Evolutionary conservation across 2,888 invertebrate species (phyloP).

Genomic region (Chromoteleia sp.): DNA sequence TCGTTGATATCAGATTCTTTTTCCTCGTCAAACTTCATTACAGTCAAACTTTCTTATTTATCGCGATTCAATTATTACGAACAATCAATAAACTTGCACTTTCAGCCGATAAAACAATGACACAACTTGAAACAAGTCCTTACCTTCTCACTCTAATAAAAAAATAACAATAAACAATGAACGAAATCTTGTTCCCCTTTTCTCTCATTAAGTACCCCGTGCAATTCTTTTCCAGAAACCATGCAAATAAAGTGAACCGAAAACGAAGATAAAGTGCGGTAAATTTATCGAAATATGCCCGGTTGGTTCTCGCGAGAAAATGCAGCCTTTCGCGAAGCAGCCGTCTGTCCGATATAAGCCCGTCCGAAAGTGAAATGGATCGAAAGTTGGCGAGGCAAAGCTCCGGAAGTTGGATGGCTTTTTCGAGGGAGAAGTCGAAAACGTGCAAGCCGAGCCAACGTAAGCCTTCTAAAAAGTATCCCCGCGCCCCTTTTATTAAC

Average conservation of each 20-base stretch:
- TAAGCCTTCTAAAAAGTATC: constrained; percentile 58
- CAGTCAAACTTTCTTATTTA: too few species aligned
- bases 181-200: background rate
- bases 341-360: constrained; percentile 69
- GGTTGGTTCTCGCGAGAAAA: constrained; percentile 31
- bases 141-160: too few species aligned
- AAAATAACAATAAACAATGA: background rate
- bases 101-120: too few species aligned
- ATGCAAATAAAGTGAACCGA: background rate
- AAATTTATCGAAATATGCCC: constrained; percentile 35
- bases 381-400: constrained; percentile 70
- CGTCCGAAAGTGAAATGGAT: constrained; percentile 74
- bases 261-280: background rate
- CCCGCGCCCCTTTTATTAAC: constrained; percentile 57
- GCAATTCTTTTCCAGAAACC: constrained; percentile 3
- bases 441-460: constrained; percentile 35
- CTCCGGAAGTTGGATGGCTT: constrained; percentile 62
- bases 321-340: constrained; percentile 28
- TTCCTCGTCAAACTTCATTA: too few species aligned
- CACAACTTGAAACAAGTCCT: too few species aligned
- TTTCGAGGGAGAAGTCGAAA: constrained; percentile 44
- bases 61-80: too few species aligned
- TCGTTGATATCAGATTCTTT: too few species aligned
- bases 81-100: too few species aligned
- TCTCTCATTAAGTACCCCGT: background rate